Evolutionary conservation across 2,113 vertebrate species (phyloP), one percentile per base, ranked within the genome.

Genomic region (Ellobius talpinus): DNA sequence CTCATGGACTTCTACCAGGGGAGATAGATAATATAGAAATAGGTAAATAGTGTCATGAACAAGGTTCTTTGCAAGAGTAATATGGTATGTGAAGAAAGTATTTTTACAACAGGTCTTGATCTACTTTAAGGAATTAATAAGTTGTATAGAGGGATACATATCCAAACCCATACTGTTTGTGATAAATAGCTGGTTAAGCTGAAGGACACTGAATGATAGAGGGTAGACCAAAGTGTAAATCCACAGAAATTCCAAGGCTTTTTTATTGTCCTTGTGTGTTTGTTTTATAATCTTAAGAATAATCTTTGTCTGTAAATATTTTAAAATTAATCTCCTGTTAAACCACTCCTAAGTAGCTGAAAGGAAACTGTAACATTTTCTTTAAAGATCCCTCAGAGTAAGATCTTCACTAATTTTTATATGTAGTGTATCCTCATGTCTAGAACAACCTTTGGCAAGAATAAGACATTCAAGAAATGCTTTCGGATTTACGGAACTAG

Each of bases 241-340:
- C 4, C 5, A n/a, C 6, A 66, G 66, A 90, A 82, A 39, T 72
- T 77, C 58, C 31, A 13, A 81, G 39, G 9, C 19, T 39, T 68
- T 84, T 91, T 36, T 11, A 72, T 8, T 17, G 45, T 33, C 45
- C 58, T 33, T 14, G 39, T 87, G 84, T 52, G 78, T 72, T 88
- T 50, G 52, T 86, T 91, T 89, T 91, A 91, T 66, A 36, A 36
- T 0, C 4, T 96, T 90, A 90, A 45, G 26, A 86, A 63, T 70
- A 72, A 70, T 24, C 23, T 63, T 73, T n/a, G 12, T 16, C 52
- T 33, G 2, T 45, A 58, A 61, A 73, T 39, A 13, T n/a, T 86
- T 92, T 66, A 65, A 65, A 45, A 85, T 31, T 33, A 45, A 33
- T 85, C n/a, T 88, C 10, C 85, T 86, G 65, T 31, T n/a, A 93